Base-by-base conservation (phyloP, 37 sponge, comb jelly and placozoan genomes). In the Beroe ovata region DNA sequence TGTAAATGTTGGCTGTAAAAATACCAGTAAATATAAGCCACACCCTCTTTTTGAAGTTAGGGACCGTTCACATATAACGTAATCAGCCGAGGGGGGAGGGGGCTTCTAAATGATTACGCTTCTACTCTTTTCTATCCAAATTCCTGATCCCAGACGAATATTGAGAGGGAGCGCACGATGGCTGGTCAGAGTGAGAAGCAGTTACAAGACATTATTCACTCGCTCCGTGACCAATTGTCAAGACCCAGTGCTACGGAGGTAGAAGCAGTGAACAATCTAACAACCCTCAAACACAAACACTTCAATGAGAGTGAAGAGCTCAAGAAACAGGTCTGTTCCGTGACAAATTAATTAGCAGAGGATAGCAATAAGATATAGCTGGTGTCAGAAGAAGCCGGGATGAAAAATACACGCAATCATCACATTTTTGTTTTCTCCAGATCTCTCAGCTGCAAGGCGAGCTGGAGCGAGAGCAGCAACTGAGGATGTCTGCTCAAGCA, bases 391-490 rank as follows among this genome's bases (percentile, higher is more conserved):
- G n/a, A n/a, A n/a, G n/a, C n/a, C n/a, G n/a, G n/a, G n/a, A n/a
- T n/a, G n/a, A n/a, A n/a, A n/a, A n/a, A n/a, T n/a, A n/a, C n/a
- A n/a, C n/a, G n/a, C n/a, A n/a, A n/a, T n/a, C n/a, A n/a, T n/a
- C n/a, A n/a, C n/a, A n/a, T n/a, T n/a, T n/a, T 47, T 11, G 37
- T 69, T 14, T 28, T 36, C 32, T 69, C 8, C 47, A 77, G 84
- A 23, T 77, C 26, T 3, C 19, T 23, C 35, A 42, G 42, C 20
- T 77, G 2, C 54, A 77, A 23, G 35, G 38, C 1, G 84, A 77
- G 54, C 28, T 77, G 3, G 84, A 77, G 84, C 4, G 84, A n/a
- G 84, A 77, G 33, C 84, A 77, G 84, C 35, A 77, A 26, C 19
- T 19, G 18, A 38, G 84, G 84, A 14, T 77, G 33, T 42, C 54